Conservation (phyloP, 2,113 vertebrate genomes). For the Parus major region DNA sequence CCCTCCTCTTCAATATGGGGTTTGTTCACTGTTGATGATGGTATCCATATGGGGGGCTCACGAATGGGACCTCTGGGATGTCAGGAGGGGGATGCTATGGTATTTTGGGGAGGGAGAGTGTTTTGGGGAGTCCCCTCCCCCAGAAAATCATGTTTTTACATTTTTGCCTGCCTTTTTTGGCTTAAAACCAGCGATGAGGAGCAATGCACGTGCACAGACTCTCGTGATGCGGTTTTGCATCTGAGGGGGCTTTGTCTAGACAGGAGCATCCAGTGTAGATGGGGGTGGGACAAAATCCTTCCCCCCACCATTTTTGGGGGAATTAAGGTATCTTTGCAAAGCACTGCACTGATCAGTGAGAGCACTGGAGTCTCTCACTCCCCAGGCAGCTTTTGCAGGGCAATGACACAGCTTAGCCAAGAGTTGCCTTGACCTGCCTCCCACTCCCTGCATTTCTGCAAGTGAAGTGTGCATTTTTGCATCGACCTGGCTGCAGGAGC, state of each 20-base stretch:
- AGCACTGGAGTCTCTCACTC: neutral
- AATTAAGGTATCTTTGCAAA: neutral
- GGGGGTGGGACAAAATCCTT: neutral
- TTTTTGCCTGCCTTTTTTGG: neutral
- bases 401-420: neutral
- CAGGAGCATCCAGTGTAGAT: neutral
- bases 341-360: neutral
- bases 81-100: neutral
- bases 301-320: neutral
- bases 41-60: accelerated
- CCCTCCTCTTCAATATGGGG: neutral
- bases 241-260: neutral
- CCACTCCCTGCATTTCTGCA: neutral
- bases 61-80: neutral
- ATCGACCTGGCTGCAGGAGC: neutral
- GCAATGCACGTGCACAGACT: neutral
- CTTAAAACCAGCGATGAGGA: neutral
- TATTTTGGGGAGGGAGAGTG: neutral
- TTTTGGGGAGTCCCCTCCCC: accelerated
- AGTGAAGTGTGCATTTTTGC: neutral
- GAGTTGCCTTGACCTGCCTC: neutral
- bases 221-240: neutral
- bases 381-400: neutral
- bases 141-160: neutral
- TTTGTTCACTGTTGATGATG: neutral